Evolutionary conservation across 2,888 invertebrate species (phyloP).

Genomic region (Agrotis clavis): DNA sequence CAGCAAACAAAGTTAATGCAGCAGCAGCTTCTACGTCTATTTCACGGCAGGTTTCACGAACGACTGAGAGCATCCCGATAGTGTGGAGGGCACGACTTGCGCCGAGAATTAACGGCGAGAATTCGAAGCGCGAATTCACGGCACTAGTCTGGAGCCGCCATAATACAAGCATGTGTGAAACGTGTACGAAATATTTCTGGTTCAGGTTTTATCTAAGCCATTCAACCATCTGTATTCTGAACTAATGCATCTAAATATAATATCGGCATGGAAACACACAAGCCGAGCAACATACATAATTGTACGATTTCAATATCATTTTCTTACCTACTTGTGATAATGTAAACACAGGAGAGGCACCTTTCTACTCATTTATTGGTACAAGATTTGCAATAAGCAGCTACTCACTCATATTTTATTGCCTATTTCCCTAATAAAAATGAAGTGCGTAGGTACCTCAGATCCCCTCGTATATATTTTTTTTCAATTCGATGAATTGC

Average conservation of each 20-base stretch:
- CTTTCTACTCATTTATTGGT: conserved; percentile 19
- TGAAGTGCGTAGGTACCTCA: not conserved
- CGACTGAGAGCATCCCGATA: too few species aligned
- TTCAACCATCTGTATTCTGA: conserved; percentile 15
- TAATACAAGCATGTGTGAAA: not conserved
- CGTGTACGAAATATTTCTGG: not conserved
- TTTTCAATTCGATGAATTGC: conserved; percentile 20
- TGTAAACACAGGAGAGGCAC: conserved; percentile 21
- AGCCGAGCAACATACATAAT: not conserved
- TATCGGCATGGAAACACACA: conserved; percentile 8
- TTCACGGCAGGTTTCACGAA: too few species aligned
- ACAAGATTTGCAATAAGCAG: conserved; percentile 27
- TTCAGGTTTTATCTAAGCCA: conserved; percentile 28
- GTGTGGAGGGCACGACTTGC: too few species aligned
- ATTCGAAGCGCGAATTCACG: too few species aligned
- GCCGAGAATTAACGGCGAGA: too few species aligned
- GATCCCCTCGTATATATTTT: not conserved
- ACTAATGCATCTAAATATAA: conserved; percentile 42
- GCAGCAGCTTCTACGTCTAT: too few species aligned
- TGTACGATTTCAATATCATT: not conserved
- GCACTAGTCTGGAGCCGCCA: too few species aligned
- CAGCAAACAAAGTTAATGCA: too few species aligned
- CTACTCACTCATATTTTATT: conserved; percentile 20
- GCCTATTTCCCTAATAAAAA: conserved; percentile 16
- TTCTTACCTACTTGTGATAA: not conserved